These are phyloP conservation scores for Colostygia pectinataria DNA, from an alignment of 2,888 invertebrate genomes.

Conservation along the genomic window DNA sequence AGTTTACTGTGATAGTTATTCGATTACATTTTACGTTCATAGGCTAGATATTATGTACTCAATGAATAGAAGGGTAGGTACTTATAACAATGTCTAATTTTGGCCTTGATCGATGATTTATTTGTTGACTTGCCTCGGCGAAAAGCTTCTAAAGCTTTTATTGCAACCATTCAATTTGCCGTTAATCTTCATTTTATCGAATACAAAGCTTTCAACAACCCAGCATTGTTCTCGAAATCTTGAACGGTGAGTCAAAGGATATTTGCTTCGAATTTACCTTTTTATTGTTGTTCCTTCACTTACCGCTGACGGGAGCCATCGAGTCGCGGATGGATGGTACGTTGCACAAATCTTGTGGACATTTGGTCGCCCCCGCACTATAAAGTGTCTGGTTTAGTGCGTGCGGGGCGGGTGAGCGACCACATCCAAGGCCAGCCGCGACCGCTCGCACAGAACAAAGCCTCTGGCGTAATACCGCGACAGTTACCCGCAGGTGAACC, in stretches of 20 bases:
- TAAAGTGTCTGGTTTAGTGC: constrained; percentile 68
- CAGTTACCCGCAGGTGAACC: constrained; percentile 73
- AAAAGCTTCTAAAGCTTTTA: constrained; percentile 13
- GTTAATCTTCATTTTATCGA: constrained; percentile 17
- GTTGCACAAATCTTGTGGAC: constrained; percentile 65
- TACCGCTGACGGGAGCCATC: constrained; percentile 44
- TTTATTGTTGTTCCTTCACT: constrained; percentile 38
- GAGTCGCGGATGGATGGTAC: constrained; percentile 57
- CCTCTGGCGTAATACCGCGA: constrained; percentile 46
- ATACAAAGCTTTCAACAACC: constrained; percentile 26
- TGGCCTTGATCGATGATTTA: background rate
- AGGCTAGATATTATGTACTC: no score
- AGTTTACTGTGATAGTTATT: no score
- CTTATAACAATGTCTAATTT: no score
- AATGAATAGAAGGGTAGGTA: no score
- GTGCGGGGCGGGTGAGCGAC: constrained; percentile 65
- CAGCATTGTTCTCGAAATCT: constrained; percentile 30
- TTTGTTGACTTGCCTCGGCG: background rate
- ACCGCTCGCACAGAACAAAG: constrained; percentile 60
- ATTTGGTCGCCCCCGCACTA: constrained; percentile 66
- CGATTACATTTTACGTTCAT: no score
- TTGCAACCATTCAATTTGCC: constrained; percentile 8
- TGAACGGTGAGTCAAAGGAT: constrained; percentile 38
- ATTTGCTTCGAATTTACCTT: constrained; percentile 36
- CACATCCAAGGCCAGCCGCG: constrained; percentile 66